Percentiles rank a stretch among this genome's conserved stretches.
phyloP scores from a whole-genome alignment of 1,140 invertebrate species.

The Thaumatotibia leucotreta region DNA sequence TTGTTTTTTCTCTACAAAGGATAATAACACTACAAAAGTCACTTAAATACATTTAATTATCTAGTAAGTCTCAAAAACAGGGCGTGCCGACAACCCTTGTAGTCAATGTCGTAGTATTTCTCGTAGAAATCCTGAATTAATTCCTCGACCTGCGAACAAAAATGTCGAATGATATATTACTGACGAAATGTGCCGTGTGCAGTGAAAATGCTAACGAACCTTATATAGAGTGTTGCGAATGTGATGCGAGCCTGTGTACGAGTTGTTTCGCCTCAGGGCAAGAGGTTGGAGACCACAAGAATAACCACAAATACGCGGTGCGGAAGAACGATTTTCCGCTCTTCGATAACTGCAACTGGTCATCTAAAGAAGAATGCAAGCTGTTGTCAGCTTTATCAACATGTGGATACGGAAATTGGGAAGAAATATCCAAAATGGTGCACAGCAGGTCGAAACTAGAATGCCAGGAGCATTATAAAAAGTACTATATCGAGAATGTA shows the following conservation, averaged over 20 bases:
- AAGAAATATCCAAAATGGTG: constrained; percentile 84
- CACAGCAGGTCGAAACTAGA: constrained; percentile 80
- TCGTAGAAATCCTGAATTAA: constrained; percentile 93
- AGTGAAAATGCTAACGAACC: constrained; percentile 77
- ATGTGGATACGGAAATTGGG: constrained; percentile 90
- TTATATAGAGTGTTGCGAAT: constrained; percentile 86
- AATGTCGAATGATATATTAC: constrained; percentile 61
- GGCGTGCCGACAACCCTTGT: constrained; percentile 90
- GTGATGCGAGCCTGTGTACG: constrained; percentile 81
- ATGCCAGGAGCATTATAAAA: constrained; percentile 87
- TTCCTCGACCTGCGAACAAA: constrained; percentile 80
- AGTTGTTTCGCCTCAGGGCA: constrained; percentile 86
- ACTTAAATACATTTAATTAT: constrained; percentile 55
- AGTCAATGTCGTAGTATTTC: constrained; percentile 89
- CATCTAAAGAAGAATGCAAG: constrained; percentile 85
- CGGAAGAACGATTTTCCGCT: constrained; percentile 86
- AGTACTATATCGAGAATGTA: constrained; percentile 84
- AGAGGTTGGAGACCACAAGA: constrained; percentile 82
- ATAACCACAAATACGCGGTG: constrained; percentile 85
- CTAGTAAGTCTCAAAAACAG: constrained; percentile 87
- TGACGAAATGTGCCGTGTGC: constrained; percentile 59
- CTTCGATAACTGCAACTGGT: constrained; percentile 86
- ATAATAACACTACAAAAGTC: background rate
- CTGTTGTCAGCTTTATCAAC: constrained; percentile 82
- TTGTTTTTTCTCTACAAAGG: background rate